Percentiles rank a stretch among this genome's conserved stretches.
phyloP scores from a whole-genome alignment of 2,888 invertebrate species.

The Troides oblongomaculatus region DNA sequence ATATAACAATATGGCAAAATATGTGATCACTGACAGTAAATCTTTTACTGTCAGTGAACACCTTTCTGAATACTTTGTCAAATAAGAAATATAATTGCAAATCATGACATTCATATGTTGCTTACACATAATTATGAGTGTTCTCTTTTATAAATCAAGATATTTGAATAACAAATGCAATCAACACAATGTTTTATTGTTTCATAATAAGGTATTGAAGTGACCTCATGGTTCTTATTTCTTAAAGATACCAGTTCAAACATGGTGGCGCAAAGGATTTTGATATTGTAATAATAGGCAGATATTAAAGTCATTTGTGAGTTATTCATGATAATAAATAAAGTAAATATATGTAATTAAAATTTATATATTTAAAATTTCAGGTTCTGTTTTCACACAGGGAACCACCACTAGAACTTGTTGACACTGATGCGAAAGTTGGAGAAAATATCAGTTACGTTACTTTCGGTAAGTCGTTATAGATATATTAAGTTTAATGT shows the following conservation, averaged over 20 bases:
- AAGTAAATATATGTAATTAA: neutral
- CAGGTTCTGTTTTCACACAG: constrained; percentile 94
- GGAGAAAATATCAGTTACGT: constrained; percentile 99
- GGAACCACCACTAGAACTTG: constrained; percentile 97
- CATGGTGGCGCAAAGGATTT: neutral
- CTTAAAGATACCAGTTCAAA: constrained; percentile 23
- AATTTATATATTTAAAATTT: constrained; percentile 35
- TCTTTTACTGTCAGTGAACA: too few relatives aligned
- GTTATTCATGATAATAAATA: too few relatives aligned
- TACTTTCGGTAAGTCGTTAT: constrained; percentile 91
- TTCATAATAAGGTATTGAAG: constrained; percentile 1
- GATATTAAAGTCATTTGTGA: too few relatives aligned
- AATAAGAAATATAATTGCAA: too few relatives aligned
- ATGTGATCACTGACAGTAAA: too few relatives aligned
- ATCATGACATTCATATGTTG: too few relatives aligned
- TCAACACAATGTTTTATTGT: neutral
- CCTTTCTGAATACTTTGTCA: too few relatives aligned
- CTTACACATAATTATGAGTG: too few relatives aligned
- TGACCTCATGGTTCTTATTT: constrained; percentile 7
- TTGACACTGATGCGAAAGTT: constrained; percentile 94
- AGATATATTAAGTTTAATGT: neutral
- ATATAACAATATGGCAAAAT: too few relatives aligned
- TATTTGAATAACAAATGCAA: neutral
- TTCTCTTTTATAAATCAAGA: neutral
- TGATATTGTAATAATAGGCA: neutral